Evolutionary conservation across 2,888 invertebrate genomes (phyloP).

Genomic region (Ophion ventricosus): DNA sequence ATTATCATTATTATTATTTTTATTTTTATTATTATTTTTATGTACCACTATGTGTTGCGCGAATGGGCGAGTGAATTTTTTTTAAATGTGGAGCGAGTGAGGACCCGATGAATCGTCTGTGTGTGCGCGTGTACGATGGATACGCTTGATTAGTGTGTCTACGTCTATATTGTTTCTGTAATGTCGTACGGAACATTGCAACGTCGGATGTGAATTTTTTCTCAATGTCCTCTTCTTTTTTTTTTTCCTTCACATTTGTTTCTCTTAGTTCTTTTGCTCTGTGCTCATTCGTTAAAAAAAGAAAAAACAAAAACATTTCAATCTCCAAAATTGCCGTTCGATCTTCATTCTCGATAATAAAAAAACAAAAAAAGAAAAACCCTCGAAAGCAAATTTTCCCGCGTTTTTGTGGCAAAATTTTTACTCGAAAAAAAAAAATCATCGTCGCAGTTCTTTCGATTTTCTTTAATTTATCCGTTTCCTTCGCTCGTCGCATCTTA

Average conservation of each 20-base stretch:
- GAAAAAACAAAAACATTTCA: too few relatives aligned
- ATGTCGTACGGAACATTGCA: slow-evolving; percentile 80
- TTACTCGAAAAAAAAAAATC: background rate
- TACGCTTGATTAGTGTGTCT: slow-evolving; percentile 83
- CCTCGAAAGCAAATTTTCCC: too few relatives aligned
- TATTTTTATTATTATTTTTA: slow-evolving; percentile 80
- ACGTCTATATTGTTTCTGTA: slow-evolving; percentile 83
- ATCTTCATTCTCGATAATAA: too few relatives aligned
- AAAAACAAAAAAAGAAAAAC: too few relatives aligned
- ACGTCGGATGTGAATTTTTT: slow-evolving; percentile 68
- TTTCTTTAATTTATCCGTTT: background rate
- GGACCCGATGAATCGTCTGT: slow-evolving; percentile 49
- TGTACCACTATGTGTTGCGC: slow-evolving; percentile 82
- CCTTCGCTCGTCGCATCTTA: slow-evolving; percentile 9
- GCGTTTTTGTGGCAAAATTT: too few relatives aligned
- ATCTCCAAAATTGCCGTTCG: too few relatives aligned
- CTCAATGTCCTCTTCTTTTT: background rate
- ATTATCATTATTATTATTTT: slow-evolving; percentile 49
- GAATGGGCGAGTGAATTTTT: slow-evolving; percentile 78
- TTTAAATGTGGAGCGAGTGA: slow-evolving; percentile 80
- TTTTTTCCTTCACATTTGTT: background rate
- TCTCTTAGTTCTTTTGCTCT: background rate
- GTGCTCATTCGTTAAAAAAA: too few relatives aligned
- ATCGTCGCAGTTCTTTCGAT: background rate
- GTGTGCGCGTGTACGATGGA: slow-evolving; percentile 71